Percentiles rank a stretch among this genome's conserved stretches.
These are phyloP conservation scores for Trichogramma evanescens DNA, from an alignment of 2,888 invertebrate species.

Conservation along the genomic window DNA sequence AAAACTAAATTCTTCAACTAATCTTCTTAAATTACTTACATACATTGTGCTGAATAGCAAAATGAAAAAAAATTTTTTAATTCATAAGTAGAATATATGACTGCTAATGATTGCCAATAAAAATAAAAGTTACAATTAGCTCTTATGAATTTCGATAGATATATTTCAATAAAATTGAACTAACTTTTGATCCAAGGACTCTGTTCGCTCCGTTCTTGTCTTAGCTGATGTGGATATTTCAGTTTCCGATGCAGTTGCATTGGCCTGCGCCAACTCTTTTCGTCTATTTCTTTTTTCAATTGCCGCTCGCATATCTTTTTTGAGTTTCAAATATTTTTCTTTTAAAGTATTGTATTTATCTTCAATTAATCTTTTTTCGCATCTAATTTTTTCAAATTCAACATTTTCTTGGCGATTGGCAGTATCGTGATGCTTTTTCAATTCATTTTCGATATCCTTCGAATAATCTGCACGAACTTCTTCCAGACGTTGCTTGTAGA, in stretches of 20 bases:
- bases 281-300: constrained; percentile 67
- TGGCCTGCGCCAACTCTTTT: constrained; percentile 33
- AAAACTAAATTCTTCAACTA: no score
- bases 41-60: no score
- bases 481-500: constrained; percentile 60
- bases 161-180: constrained; percentile 23
- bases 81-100: background rate
- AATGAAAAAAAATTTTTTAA: background rate
- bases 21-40: no score
- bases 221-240: constrained; percentile 64
- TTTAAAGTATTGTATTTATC: constrained; percentile 76
- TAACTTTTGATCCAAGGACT: constrained; percentile 45
- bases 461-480: constrained; percentile 59
- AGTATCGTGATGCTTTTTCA: constrained; percentile 38
- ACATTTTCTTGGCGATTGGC: constrained; percentile 38
- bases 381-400: constrained; percentile 59
- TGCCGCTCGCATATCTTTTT: constrained; percentile 71
- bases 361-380: constrained; percentile 64
- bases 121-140: background rate
- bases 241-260: constrained; percentile 69
- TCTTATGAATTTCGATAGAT: background rate
- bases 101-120: background rate
- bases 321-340: constrained; percentile 72
- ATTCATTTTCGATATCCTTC: constrained; percentile 53
- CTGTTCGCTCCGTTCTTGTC: constrained; percentile 56